Base-by-base conservation (phyloP, 2,888 invertebrate genomes). In the Rhyacophila evoluta region DNA sequence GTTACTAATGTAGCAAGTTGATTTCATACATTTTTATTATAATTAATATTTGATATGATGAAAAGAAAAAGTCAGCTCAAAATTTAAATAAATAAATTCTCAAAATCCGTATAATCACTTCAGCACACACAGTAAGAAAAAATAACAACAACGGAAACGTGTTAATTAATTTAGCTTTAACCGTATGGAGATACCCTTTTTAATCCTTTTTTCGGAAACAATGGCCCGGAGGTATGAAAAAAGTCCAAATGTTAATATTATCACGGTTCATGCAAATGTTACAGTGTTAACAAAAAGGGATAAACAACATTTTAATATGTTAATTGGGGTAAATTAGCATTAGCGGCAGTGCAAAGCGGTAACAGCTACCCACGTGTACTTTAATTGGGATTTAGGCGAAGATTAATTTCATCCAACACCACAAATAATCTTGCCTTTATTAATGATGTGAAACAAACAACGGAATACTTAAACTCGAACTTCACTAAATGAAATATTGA, bases 251-350 rank as follows among this genome's bases (percentile, higher is more conserved):
- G 55, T 55, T 55, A 55, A 55, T 55, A 55, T 55, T 55, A 69
- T 28, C 69, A 69, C 69, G 28, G 69, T 69, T 29, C 69, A 28
- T 69, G 69, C 69, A 69, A 69, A 33, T 69, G 69, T 28, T 28
- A 69, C 37, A 72, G 36, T 36, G 37, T 37, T 72, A 36, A 37
- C 72, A 72, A 72, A 72, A 25, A 19, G 72, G 37, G 37, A 72
- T 72, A 37, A 72, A 37, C 36, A 36, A 37, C 37, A 72, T 72
- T 72, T 72, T 72, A 72, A 72, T 72, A 72, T 72, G 72, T 72
- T 72, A 72, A 72, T 72, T 72, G 72, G 72, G 72, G 72, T 37
- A 72, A 72, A 72, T 72, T 72, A 36, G 33, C 33, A 27, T 72
- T 33, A 25, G 72, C 72, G 36, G 72, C 33, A 15, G 36, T 25